phyloP scores from a whole-genome alignment of 30 jellyfish, hydroid and myxozoan species.

The Turritopsis dohrnii region DNA sequence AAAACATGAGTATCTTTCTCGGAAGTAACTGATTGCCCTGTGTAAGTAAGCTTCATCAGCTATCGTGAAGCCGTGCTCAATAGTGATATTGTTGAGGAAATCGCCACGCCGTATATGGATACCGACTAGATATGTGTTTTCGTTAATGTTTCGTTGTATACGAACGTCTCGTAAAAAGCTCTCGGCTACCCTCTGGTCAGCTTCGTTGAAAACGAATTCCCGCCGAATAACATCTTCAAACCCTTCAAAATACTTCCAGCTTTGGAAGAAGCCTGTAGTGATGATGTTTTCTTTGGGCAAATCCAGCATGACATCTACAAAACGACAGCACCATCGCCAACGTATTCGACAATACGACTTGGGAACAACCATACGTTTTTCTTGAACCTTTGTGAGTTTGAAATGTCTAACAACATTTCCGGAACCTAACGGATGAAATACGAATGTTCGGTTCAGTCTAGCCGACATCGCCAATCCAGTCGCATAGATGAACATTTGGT shows the following conservation, averaged over 20 bases:
- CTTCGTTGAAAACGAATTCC: background rate
- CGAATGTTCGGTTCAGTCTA: background rate
- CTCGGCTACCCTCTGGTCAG: background rate
- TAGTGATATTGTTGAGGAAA: background rate
- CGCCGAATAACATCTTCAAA: background rate
- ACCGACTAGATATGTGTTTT: background rate
- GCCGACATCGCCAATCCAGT: background rate
- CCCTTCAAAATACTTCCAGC: constrained; percentile 4
- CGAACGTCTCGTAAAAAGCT: background rate
- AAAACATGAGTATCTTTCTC: background rate
- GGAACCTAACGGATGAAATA: background rate
- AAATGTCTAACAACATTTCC: background rate
- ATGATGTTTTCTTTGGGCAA: background rate
- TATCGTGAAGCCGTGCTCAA: background rate
- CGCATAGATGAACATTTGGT: constrained; percentile 10
- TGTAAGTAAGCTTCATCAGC: background rate
- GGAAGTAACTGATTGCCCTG: background rate
- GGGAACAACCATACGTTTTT: background rate
- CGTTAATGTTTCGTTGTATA: background rate
- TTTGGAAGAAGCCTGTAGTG: background rate
- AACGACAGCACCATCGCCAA: background rate
- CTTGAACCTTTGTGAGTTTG: background rate
- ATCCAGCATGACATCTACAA: background rate
- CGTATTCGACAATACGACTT: background rate
- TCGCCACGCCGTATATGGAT: constrained; percentile 6